Conservation (phyloP, 2,888 invertebrate genomes). For the Eristalinus aeneus region DNA sequence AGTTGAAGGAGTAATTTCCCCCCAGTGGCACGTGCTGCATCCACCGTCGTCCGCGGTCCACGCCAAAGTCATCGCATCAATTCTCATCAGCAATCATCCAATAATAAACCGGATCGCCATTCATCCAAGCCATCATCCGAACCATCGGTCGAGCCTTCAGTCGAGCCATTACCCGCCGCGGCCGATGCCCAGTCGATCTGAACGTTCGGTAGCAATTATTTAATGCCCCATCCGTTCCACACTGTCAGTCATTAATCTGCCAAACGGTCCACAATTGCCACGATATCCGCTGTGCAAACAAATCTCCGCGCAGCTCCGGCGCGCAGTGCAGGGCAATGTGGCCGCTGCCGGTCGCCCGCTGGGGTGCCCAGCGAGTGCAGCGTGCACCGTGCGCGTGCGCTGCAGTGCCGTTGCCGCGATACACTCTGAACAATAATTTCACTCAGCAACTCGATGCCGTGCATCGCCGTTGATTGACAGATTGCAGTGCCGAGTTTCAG, state of each 20-base stretch:
- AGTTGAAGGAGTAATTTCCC: conserved; percentile 55
- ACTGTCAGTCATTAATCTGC: conserved; percentile 71
- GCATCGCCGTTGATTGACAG: conserved; percentile 64
- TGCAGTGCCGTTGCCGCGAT: neutral
- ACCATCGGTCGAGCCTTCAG: conserved; percentile 4
- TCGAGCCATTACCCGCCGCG: neutral
- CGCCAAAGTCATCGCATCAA: conserved; percentile 49
- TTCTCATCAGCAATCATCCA: conserved; percentile 63
- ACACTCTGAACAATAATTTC: conserved; percentile 56
- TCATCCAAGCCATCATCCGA: conserved; percentile 34
- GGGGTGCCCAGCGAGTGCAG: neutral
- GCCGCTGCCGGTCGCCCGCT: conserved; percentile 30
- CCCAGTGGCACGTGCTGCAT: conserved; percentile 58
- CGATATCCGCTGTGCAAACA: conserved; percentile 68
- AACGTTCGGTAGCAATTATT: conserved; percentile 68
- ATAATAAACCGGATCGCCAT: conserved; percentile 67
- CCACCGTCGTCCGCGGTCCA: neutral
- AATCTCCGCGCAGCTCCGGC: conserved; percentile 42
- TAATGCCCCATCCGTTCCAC: conserved; percentile 68
- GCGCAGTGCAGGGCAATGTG: neutral
- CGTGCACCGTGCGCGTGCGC: conserved; percentile 21
- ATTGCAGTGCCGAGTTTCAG: conserved; percentile 64
- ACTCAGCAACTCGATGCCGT: conserved; percentile 38
- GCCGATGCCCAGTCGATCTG: neutral
- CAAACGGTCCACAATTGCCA: conserved; percentile 69